Evolutionary conservation across 2,797 vertebrate genomes (phyloP).

Genomic region (Pantherophis alleghaniensis): DNA sequence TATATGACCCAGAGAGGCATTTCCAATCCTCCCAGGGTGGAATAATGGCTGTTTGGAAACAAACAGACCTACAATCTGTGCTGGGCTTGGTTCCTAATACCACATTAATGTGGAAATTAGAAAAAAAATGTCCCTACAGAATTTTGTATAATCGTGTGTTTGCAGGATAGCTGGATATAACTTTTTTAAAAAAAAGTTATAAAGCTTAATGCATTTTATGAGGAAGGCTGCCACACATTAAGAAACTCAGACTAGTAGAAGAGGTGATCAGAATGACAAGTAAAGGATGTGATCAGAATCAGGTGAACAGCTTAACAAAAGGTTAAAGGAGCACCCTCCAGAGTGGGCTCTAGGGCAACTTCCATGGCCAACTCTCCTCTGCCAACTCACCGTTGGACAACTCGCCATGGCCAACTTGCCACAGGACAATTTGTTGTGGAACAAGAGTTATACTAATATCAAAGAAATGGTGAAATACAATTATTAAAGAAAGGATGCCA

Average conservation of each 20-base stretch:
- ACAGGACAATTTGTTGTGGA: not conserved
- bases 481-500: not conserved
- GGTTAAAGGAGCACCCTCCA: not conserved
- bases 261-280: not conserved
- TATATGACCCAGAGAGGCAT: not conserved
- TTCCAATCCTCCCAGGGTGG: not conserved
- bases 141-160: not conserved
- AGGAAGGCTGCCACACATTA: not conserved
- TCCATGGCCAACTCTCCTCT: not conserved
- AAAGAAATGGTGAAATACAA: not conserved
- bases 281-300: not conserved
- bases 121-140: not conserved
- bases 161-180: not conserved
- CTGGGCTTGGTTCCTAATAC: not conserved
- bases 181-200: not conserved
- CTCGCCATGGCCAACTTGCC: not conserved
- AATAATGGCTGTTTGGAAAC: not conserved
- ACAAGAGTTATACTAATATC: not conserved
- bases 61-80: not conserved
- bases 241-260: not conserved
- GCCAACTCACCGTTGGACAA: not conserved
- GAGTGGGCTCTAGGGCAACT: not conserved
- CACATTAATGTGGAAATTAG: not conserved
- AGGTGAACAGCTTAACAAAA: not conserved
- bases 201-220: not conserved